Evolutionary conservation across 2,113 vertebrate genomes (phyloP).

Genomic region (Bufo gargarizans): DNA sequence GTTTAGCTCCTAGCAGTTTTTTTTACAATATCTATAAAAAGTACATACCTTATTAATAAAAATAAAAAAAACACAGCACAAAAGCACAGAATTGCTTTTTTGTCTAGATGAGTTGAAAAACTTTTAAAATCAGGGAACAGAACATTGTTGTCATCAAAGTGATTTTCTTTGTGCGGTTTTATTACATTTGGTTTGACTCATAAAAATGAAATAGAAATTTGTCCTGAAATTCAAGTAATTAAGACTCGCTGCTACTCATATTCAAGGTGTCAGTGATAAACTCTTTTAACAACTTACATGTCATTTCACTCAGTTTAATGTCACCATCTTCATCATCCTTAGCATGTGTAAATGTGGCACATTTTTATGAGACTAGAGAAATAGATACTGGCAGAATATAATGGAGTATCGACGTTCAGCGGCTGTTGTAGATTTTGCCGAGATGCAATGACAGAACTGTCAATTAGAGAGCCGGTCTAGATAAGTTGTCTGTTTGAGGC

Average conservation of each 20-base stretch:
- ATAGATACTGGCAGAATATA: constrained; percentile 5
- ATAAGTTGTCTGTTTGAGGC: constrained; percentile 7
- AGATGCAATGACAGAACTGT: constrained; percentile 12
- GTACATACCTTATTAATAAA: background rate
- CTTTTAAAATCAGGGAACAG: background rate
- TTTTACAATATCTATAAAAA: background rate
- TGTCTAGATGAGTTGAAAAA: background rate
- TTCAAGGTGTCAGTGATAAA: background rate
- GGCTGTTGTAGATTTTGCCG: background rate
- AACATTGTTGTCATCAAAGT: background rate
- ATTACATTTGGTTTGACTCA: background rate
- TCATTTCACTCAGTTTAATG: background rate
- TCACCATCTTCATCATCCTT: background rate
- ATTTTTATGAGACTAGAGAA: background rate
- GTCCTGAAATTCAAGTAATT: background rate
- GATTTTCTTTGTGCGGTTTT: background rate
- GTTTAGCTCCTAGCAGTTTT: background rate
- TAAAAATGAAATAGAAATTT: background rate
- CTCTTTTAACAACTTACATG: background rate
- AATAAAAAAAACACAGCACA: background rate
- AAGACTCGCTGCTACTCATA: background rate
- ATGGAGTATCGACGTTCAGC: background rate
- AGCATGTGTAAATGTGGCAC: background rate
- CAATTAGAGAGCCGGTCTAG: constrained; percentile 11
- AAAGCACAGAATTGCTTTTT: background rate